These are phyloP conservation scores for Gryllus longicercus DNA, from an alignment of 2,888 invertebrate genomes.

Conservation along the genomic window DNA sequence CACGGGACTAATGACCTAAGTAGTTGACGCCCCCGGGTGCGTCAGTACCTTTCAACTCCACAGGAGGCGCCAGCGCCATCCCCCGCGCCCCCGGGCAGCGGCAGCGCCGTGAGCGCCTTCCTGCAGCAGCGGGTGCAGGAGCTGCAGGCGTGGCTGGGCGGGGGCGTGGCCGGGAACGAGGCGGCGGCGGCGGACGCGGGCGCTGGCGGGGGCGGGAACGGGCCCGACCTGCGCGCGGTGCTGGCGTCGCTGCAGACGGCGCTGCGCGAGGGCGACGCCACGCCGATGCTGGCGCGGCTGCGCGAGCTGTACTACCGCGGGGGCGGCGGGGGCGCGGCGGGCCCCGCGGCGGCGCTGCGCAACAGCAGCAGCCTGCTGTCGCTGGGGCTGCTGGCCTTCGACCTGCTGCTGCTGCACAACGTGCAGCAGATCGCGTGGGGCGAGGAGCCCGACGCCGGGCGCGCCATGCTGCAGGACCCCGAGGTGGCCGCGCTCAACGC, in stretches of 20 bases:
- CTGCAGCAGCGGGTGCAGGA: slow-evolving; percentile 55
- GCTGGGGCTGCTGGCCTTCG: slow-evolving; percentile 56
- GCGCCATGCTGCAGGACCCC: slow-evolving; percentile 53
- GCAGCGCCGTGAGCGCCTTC: slow-evolving; percentile 52
- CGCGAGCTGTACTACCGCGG: slow-evolving; percentile 54
- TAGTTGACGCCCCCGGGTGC: too few species aligned
- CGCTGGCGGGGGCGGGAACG: slow-evolving; percentile 3
- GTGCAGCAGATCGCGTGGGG: slow-evolving; percentile 58
- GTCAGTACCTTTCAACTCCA: too few species aligned
- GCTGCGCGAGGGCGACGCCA: slow-evolving; percentile 51
- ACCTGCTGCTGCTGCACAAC: slow-evolving; percentile 57
- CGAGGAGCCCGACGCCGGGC: slow-evolving; percentile 51
- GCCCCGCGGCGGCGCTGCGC: slow-evolving; percentile 44
- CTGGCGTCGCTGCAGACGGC: slow-evolving; percentile 55
- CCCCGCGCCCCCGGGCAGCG: slow-evolving; percentile 41
- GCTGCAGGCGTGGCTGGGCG: slow-evolving; percentile 53
- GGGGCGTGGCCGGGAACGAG: slow-evolving; percentile 47
- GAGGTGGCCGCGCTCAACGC: slow-evolving; percentile 58
- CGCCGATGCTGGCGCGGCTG: slow-evolving; percentile 52
- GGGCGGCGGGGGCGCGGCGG: slow-evolving; percentile 44
- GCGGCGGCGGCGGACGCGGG: background rate
- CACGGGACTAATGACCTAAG: too few species aligned
- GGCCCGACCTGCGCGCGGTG: slow-evolving; percentile 39
- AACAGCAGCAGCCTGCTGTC: slow-evolving; percentile 54
- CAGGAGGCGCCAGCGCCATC: slow-evolving; percentile 48